Conservation (phyloP, 2,113 vertebrate species). For the Barnardius zonarius region DNA sequence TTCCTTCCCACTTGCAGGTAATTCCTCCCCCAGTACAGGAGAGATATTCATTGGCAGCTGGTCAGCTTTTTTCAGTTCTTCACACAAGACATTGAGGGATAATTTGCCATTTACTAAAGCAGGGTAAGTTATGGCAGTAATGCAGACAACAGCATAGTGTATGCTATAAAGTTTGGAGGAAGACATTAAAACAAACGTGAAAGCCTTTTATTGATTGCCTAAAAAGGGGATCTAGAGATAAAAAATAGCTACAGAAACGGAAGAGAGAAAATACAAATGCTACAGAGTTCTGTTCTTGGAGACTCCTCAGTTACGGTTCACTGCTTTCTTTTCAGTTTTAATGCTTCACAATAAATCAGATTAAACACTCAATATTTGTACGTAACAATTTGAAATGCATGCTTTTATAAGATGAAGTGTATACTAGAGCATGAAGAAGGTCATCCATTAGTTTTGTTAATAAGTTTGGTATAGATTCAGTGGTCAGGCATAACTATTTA, state of each 20-base stretch:
- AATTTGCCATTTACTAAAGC: conserved; percentile 37
- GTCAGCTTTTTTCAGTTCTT: background rate
- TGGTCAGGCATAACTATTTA: background rate
- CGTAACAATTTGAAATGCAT: background rate
- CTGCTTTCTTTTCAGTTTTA: background rate
- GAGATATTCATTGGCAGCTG: background rate
- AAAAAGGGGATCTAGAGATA: background rate
- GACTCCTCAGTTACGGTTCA: background rate
- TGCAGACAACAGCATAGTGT: background rate
- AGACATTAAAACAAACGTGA: background rate
- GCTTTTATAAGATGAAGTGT: background rate
- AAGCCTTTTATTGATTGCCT: background rate
- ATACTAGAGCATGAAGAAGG: background rate
- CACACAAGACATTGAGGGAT: background rate
- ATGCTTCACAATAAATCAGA: background rate
- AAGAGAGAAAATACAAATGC: background rate
- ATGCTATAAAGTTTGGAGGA: conserved; percentile 19
- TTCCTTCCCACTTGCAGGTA: background rate
- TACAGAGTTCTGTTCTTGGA: background rate
- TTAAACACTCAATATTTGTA: background rate
- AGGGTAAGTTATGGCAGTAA: conserved; percentile 14
- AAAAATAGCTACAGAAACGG: background rate
- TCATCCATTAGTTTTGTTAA: background rate
- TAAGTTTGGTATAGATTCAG: background rate
- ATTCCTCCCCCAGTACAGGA: background rate